Evolutionary conservation across 1,140 invertebrate species (phyloP), one percentile per base, ranked within the genome.

Genomic region (Panagrolaimus sp.): DNA sequence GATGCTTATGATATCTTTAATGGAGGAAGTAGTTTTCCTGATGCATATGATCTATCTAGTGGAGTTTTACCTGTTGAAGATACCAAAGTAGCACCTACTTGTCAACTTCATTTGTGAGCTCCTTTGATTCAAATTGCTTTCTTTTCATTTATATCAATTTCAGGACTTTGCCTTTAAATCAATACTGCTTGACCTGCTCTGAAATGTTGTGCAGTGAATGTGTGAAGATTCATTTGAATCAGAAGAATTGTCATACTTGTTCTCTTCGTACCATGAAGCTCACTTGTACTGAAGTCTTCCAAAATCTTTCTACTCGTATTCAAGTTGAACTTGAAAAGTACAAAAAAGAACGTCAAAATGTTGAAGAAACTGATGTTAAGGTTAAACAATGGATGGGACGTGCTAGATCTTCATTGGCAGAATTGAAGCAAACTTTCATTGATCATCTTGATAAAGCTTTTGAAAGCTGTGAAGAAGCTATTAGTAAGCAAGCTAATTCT

Each of bases 41-140:
- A n/a, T n/a, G n/a, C n/a, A n/a, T n/a, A n/a, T n/a, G n/a, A n/a
- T n/a, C n/a, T n/a, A n/a, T n/a, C n/a, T n/a, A n/a, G n/a, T n/a
- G n/a, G n/a, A n/a, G n/a, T n/a, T n/a, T n/a, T n/a, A n/a, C n/a
- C n/a, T n/a, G n/a, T n/a, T n/a, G n/a, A n/a, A n/a, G n/a, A n/a
- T n/a, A n/a, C n/a, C n/a, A n/a, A n/a, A n/a, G n/a, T n/a, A n/a
- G n/a, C n/a, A n/a, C n/a, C n/a, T 52, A 52, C 48, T 52, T 52
- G 48, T 24, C 7, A 52, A n/a, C 26, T 52, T n/a, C 48, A 52
- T 52, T 24, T 52, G 48, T 52, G 48, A 52, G 48, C 26, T 52
- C 4, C 17, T 52, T 52, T 52, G 48, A 52, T 52, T 52, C 48
- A 24, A 52, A 52, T n/a, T n/a, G 48, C 48, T 8, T n/a, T 8